Percentiles rank a stretch among this genome's conserved stretches.
These are phyloP conservation scores for Cichladusa arquata DNA, from an alignment of 2,113 vertebrate species.

Conservation along the genomic window DNA sequence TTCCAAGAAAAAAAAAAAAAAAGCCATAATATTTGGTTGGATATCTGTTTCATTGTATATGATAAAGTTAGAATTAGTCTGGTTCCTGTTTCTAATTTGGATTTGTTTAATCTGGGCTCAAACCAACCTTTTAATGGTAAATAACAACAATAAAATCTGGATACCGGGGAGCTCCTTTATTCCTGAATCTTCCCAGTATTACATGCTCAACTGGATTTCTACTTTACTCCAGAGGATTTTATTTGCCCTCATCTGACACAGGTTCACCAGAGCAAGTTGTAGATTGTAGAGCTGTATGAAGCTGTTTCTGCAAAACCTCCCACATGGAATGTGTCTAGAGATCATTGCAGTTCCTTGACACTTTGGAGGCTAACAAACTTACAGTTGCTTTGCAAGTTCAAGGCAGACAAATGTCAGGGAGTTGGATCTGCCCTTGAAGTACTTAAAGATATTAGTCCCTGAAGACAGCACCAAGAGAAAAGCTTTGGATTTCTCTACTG, in stretches of 20 bases:
- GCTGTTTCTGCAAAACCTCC: slow-evolving; percentile 18
- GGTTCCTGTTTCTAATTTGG: not conserved
- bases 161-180: not conserved
- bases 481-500: slow-evolving; percentile 2
- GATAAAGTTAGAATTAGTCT: not conserved
- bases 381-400: not conserved
- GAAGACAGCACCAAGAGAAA: not conserved
- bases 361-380: slow-evolving; percentile 33
- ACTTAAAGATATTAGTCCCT: slow-evolving; percentile 13
- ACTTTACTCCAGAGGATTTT: not conserved
- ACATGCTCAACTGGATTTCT: not conserved
- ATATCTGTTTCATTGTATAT: not conserved
- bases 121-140: not conserved
- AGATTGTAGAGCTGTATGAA: not conserved
- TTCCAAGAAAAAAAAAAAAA: not conserved
- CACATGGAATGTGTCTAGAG: slow-evolving; percentile 15
- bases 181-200: not conserved
- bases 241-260: slow-evolving; percentile 19
- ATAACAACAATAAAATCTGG: not conserved
- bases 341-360: not conserved
- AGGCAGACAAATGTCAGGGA: slow-evolving; percentile 44
- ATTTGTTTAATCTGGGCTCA: not conserved
- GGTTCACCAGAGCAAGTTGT: slow-evolving; percentile 4
- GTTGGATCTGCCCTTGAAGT: not conserved
- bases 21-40: not conserved